Base-by-base conservation (phyloP, 2,888 invertebrate species). In the Herminia tarsipennalis region DNA sequence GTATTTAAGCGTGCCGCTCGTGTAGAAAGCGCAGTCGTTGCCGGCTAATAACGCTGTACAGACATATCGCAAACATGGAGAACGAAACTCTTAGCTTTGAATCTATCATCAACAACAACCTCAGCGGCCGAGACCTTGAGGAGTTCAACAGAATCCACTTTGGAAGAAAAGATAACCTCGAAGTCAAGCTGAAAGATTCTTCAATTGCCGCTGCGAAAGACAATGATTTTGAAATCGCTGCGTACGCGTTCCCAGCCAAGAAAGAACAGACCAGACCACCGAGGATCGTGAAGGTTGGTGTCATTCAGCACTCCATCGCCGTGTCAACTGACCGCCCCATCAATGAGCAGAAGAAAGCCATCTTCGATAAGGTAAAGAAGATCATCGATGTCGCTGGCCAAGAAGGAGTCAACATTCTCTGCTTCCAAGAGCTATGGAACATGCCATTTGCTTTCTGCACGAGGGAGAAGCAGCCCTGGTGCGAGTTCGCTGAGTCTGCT, bases 381-480 rank as follows among this genome's bases (percentile, higher is more conserved):
- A 96, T 98, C n/a, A 94, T 98, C 18, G 93, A 95, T 49, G 94
- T 95, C 1, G 99, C 99, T 0, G 96, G 95, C 0, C 86, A 91
- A 35, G 95, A 95, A 57, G 95, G 95, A 1, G 98, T 97, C 33
- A 99, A 99, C 81, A 93, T 99, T 29, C 84, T 99, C 32, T 98
- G 99, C 76, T 94, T 99, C 72, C 99, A 99, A 87, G 99, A 99
- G 86, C 95, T 98, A 5, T 99, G 99, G 99, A 95, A 96, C 43
- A 99, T 99, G 99, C 99, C 99, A 0, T 99, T 99, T 88, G 98
- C 97, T 0, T 99, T 99, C 86, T 99, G 99, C 82, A 99, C 99
- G 0, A 93, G 99, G 25, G 98, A 98, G 88, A 98, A 98, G 78
- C 94, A 95, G 53, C 99, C 99, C 0, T 99, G 99, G 99, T 97